A percentile compares a stretch with the other conserved stretches of the same genome.
These are phyloP conservation scores for Channallabes apus DNA, from an alignment of 2,797 vertebrate species.

Conservation along the genomic window DNA sequence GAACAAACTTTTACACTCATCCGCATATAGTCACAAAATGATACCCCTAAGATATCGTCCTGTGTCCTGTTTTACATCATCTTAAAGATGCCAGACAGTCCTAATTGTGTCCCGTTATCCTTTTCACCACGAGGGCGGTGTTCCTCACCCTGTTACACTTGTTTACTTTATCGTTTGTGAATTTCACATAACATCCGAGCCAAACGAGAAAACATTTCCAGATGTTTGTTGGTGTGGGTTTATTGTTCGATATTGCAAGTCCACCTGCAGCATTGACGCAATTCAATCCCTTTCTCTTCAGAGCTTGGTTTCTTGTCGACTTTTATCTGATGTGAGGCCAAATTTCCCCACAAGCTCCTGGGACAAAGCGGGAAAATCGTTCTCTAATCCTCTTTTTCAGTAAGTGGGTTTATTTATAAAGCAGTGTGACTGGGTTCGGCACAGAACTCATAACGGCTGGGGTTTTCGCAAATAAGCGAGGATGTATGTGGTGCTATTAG, in stretches of 20 bases:
- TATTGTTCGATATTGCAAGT: not conserved
- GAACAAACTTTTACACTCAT: not conserved
- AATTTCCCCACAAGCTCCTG: not conserved
- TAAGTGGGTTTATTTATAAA: constrained; percentile 9
- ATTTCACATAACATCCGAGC: not conserved
- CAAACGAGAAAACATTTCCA: not conserved
- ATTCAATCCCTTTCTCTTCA: no score
- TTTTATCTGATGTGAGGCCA: not conserved
- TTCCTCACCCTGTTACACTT: not conserved
- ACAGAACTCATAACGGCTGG: not conserved
- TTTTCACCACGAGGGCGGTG: not conserved
- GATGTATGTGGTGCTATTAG: not conserved
- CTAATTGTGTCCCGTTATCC: not conserved
- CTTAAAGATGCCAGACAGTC: not conserved
- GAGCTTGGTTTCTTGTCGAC: not conserved
- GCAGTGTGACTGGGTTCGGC: not conserved
- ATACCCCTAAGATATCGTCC: not conserved
- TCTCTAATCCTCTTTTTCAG: constrained; percentile 15
- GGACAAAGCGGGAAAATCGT: not conserved
- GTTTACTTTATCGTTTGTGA: no score
- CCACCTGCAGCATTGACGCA: not conserved
- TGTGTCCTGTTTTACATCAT: not conserved
- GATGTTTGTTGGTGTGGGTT: not conserved
- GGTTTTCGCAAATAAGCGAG: not conserved
- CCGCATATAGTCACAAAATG: not conserved